Percentiles rank a stretch among this genome's conserved stretches.
Conservation (phyloP, 1,140 invertebrate genomes). For the Drosophila nebulosa region DNA sequence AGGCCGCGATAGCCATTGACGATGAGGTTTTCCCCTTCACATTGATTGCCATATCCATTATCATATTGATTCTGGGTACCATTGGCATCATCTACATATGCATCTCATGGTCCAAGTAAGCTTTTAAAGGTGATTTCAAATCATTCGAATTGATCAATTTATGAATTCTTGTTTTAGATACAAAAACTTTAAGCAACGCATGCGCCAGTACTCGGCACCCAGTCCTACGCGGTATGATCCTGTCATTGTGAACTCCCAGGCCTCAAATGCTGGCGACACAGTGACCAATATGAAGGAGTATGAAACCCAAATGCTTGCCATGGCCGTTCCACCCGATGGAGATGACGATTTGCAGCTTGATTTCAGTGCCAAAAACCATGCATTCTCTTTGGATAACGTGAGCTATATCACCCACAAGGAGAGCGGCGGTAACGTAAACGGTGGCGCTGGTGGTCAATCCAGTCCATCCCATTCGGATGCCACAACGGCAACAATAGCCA, state of each 20-base stretch:
- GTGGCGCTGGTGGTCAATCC: constrained; percentile 83
- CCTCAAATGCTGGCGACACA: constrained; percentile 75
- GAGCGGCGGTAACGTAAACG: constrained; percentile 82
- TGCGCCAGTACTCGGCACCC: constrained; percentile 87
- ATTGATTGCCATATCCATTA: constrained; percentile 91
- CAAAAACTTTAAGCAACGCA: constrained; percentile 89
- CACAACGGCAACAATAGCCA: constrained; percentile 87
- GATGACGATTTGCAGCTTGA: constrained; percentile 92
- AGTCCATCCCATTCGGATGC: constrained; percentile 91
- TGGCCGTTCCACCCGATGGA: constrained; percentile 92
- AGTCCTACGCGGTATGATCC: constrained; percentile 87
- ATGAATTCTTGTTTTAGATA: constrained; percentile 81
- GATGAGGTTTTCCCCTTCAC: constrained; percentile 91
- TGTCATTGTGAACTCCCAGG: constrained; percentile 86
- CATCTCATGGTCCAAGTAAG: constrained; percentile 94
- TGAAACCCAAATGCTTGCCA: constrained; percentile 93
- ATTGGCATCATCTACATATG: constrained; percentile 95
- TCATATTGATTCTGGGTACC: constrained; percentile 92
- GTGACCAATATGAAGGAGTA: constrained; percentile 87
- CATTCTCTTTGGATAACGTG: constrained; percentile 91
- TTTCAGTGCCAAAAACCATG: constrained; percentile 92
- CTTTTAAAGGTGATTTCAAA: neutral
- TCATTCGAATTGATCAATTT: neutral
- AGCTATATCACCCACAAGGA: constrained; percentile 91
- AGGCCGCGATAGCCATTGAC: constrained; percentile 84